phyloP scores from a whole-genome alignment of 2,888 invertebrate genomes.

The Caenorhabditis doughertyi region DNA sequence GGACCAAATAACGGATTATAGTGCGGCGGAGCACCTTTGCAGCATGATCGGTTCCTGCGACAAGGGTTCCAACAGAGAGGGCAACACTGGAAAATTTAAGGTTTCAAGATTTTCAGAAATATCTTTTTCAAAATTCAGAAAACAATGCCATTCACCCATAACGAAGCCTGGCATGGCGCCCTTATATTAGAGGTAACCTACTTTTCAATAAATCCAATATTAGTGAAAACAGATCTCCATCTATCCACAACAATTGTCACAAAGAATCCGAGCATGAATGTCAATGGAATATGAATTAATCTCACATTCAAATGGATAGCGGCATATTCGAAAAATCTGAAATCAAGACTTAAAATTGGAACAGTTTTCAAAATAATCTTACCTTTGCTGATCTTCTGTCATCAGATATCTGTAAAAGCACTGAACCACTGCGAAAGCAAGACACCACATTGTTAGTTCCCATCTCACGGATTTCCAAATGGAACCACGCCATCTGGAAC shows the following conservation, averaged over 20 bases:
- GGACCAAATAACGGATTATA: constrained; percentile 64
- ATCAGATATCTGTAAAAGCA: constrained; percentile 34
- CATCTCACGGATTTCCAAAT: constrained; percentile 39
- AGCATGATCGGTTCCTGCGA: constrained; percentile 36
- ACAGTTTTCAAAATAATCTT: no score
- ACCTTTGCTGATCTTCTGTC: constrained; percentile 38
- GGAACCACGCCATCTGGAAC: constrained; percentile 49
- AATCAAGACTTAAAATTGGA: background rate
- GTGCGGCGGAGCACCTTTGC: constrained; percentile 60
- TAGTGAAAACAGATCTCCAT: constrained; percentile 65
- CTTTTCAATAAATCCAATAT: constrained; percentile 68
- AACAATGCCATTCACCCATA: background rate
- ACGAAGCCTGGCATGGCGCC: no score
- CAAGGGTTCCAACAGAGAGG: constrained; percentile 33
- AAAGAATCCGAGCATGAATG: constrained; percentile 67
- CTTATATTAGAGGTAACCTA: constrained; percentile 7
- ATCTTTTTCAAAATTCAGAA: no score
- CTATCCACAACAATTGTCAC: constrained; percentile 73
- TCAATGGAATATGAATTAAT: constrained; percentile 71
- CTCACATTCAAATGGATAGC: constrained; percentile 61
- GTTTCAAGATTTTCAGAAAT: no score
- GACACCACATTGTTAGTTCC: constrained; percentile 47
- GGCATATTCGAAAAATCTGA: constrained; percentile 42
- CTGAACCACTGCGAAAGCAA: constrained; percentile 22
- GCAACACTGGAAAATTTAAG: constrained; percentile 43